Conservation (phyloP, 2,888 invertebrate species). For the Amiota communis region DNA sequence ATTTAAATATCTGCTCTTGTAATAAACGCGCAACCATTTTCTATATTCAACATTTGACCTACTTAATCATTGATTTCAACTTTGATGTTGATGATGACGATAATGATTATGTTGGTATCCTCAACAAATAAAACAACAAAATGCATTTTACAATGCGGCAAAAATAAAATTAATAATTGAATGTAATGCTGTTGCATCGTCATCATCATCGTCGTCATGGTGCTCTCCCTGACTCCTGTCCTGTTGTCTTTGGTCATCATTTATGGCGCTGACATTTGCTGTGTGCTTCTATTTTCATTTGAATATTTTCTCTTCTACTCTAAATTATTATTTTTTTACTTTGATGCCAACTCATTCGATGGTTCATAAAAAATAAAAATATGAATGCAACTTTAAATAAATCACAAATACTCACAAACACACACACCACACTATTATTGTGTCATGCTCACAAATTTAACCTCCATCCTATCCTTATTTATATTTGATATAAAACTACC, state of each 20-base stretch:
- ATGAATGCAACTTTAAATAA: slow-evolving; percentile 22
- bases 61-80: slow-evolving; percentile 23
- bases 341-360: slow-evolving; percentile 16
- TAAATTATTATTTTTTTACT: not conserved
- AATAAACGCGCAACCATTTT: not conserved
- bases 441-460: slow-evolving; percentile 53
- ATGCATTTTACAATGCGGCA: slow-evolving; percentile 48
- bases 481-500: slow-evolving; percentile 60
- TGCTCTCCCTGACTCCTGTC: slow-evolving; percentile 3
- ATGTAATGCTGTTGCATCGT: slow-evolving; percentile 45
- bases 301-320: not conserved
- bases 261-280: slow-evolving; percentile 33
- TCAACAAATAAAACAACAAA: slow-evolving; percentile 29
- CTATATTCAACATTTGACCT: slow-evolving; percentile 1
- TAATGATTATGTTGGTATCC: no score
- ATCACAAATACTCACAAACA: slow-evolving; percentile 37
- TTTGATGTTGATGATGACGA: slow-evolving; percentile 36
- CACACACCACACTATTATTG: no score
- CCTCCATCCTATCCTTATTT: slow-evolving; percentile 50
- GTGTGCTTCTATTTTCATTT: not conserved
- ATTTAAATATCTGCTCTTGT: no score
- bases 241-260: not conserved
- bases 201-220: slow-evolving; percentile 9
- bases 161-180: slow-evolving; percentile 64
- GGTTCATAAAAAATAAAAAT: slow-evolving; percentile 1